These are phyloP conservation scores for Drosophila nigrodunni DNA, from an alignment of 1,140 invertebrate genomes.

Conservation along the genomic window DNA sequence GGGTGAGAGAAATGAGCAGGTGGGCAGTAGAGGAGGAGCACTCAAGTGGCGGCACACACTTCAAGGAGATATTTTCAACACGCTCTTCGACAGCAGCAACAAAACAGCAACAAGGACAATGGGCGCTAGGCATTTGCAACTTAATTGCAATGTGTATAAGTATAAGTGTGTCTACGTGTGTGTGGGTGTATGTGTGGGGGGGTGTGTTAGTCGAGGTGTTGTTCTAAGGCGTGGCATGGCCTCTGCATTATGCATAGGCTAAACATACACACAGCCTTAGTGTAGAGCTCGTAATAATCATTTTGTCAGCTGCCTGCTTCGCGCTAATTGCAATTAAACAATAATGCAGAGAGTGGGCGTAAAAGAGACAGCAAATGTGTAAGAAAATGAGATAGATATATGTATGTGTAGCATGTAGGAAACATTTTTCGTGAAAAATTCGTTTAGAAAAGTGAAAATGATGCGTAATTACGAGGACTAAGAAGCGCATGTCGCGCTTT, in stretches of 20 bases:
- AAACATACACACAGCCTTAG: conserved; percentile 35
- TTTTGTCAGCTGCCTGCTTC: conserved; percentile 47
- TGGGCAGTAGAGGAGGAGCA: conserved; percentile 15
- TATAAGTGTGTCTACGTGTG: conserved; percentile 4
- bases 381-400: not conserved
- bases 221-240: conserved; percentile 39
- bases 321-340: conserved; percentile 74
- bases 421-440: conserved; percentile 52
- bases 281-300: conserved; percentile 52
- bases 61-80: conserved; percentile 77
- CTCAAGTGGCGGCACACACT: conserved; percentile 76
- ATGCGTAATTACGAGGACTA: conserved; percentile 61
- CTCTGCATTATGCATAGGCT: conserved; percentile 76
- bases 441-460: conserved; percentile 73
- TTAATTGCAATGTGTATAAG: conserved; percentile 71
- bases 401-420: not conserved
- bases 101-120: conserved; percentile 68
- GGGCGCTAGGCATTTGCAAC: conserved; percentile 62
- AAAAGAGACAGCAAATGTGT: conserved; percentile 4
- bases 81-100: conserved; percentile 42
- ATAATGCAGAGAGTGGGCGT: conserved; percentile 20
- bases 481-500: conserved; percentile 60
- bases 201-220: conserved; percentile 4
- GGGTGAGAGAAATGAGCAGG: not conserved
- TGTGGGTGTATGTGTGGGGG: not conserved